Conservation (phyloP, 2,888 invertebrate species). For the Cantharis rufa region DNA sequence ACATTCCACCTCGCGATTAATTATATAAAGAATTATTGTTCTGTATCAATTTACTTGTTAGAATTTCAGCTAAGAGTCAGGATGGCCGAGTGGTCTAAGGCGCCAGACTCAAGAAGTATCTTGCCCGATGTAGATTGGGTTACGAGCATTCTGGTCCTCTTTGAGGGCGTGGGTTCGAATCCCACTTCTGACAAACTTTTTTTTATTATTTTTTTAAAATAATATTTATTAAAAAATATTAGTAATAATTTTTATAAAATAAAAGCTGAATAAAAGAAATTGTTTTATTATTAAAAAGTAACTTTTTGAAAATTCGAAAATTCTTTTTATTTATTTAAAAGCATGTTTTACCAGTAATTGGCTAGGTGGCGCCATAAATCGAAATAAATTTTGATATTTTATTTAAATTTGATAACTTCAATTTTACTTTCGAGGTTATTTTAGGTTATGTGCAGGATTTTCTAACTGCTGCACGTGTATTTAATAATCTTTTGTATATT, state of each 20-base stretch:
- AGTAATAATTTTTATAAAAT: too few species aligned
- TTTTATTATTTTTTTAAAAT: background rate
- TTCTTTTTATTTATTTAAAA: too few species aligned
- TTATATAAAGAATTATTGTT: too few species aligned
- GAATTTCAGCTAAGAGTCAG: slow-evolving; percentile 59
- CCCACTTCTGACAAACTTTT: slow-evolving; percentile 45
- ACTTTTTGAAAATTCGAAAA: too few species aligned
- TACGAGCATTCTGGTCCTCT: slow-evolving; percentile 56
- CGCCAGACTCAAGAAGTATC: slow-evolving; percentile 66
- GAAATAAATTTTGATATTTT: too few species aligned
- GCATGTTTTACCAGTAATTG: background rate
- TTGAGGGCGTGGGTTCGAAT: slow-evolving; percentile 58
- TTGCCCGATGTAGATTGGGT: background rate
- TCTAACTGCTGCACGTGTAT: background rate
- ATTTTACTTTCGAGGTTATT: background rate
- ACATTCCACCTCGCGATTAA: too few species aligned
- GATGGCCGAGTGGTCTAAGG: slow-evolving; percentile 92
- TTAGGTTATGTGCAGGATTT: background rate
- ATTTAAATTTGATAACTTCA: too few species aligned
- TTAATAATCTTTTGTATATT: background rate
- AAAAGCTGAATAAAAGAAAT: too few species aligned
- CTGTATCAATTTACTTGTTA: too few species aligned
- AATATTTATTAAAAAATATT: too few species aligned
- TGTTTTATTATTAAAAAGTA: too few species aligned
- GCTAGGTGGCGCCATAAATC: background rate